Evolutionary conservation across 2,797 vertebrate species (phyloP).

Genomic region (Paedocypris micromegethes): DNA sequence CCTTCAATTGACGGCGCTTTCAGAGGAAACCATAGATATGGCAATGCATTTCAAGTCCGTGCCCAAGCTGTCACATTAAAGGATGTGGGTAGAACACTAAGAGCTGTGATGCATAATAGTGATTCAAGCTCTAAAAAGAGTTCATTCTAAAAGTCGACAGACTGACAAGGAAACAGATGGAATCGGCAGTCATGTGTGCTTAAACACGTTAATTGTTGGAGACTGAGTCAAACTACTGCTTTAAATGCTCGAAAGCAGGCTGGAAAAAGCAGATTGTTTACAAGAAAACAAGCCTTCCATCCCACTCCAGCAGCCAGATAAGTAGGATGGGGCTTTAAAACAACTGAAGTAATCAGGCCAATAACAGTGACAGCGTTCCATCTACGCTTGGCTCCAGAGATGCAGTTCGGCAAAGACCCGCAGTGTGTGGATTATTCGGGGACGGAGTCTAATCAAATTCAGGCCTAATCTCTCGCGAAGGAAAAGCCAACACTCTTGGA

Average conservation of each 20-base stretch:
- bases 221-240: slow-evolving; percentile 40
- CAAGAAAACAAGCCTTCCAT: slow-evolving; percentile 32
- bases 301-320: slow-evolving; percentile 34
- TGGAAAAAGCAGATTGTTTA: slow-evolving; percentile 35
- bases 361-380: slow-evolving; percentile 49
- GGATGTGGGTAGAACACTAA: slow-evolving; percentile 25
- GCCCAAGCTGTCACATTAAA: slow-evolving; percentile 41
- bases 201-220: slow-evolving; percentile 49
- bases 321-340: slow-evolving; percentile 34
- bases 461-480: slow-evolving; percentile 23
- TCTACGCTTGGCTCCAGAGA: slow-evolving; percentile 41
- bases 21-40: slow-evolving; percentile 5
- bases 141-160: slow-evolving; percentile 42
- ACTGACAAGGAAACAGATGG: slow-evolving; percentile 49
- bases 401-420: slow-evolving; percentile 28
- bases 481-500: background rate
- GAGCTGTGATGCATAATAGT: slow-evolving; percentile 29
- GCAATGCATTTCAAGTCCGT: slow-evolving; percentile 26
- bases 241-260: slow-evolving; percentile 39
- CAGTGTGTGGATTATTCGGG: background rate
- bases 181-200: slow-evolving; percentile 48
- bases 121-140: slow-evolving; percentile 15
- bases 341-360: slow-evolving; percentile 47
- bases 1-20: slow-evolving; percentile 21
- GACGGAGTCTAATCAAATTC: slow-evolving; percentile 25